Conservation (phyloP, 2,888 invertebrate species). For the Seladonia tumulorum region DNA sequence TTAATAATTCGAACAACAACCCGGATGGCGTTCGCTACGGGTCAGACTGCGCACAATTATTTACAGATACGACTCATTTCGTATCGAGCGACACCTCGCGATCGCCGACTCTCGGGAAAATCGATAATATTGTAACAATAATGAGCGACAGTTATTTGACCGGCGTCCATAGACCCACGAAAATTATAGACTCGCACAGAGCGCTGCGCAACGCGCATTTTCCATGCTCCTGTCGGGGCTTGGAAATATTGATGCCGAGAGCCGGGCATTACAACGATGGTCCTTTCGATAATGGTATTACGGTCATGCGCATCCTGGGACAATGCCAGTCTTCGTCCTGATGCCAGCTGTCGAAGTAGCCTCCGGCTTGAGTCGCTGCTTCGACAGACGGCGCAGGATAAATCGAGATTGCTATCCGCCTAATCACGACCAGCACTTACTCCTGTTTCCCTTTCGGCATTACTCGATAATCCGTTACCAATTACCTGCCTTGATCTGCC, state of each 20-base stretch:
- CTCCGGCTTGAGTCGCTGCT: conserved; percentile 32
- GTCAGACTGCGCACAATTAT: neutral
- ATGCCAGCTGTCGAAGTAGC: conserved; percentile 51
- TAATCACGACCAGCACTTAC: conserved; percentile 73
- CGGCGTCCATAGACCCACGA: neutral
- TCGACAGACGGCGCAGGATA: conserved; percentile 65
- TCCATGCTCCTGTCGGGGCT: neutral
- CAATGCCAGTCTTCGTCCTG: conserved; percentile 30
- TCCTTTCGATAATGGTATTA: conserved; percentile 31
- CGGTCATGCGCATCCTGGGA: neutral
- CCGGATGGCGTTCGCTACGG: neutral
- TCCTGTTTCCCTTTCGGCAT: conserved; percentile 52
- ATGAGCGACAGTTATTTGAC: conserved; percentile 11
- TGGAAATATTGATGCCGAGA: neutral
- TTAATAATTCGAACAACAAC: conserved; percentile 7
- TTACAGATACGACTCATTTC: neutral
- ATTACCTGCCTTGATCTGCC: conserved; percentile 13
- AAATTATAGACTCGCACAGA: neutral
- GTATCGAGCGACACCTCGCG: neutral
- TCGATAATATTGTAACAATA: conserved; percentile 8
- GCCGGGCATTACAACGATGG: conserved; percentile 2
- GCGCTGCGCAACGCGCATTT: neutral
- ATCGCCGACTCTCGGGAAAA: neutral
- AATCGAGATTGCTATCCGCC: conserved; percentile 76
- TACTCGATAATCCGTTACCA: conserved; percentile 53